phyloP scores from a whole-genome alignment of 2,113 vertebrate species.

The Diphyllodes magnificus region DNA sequence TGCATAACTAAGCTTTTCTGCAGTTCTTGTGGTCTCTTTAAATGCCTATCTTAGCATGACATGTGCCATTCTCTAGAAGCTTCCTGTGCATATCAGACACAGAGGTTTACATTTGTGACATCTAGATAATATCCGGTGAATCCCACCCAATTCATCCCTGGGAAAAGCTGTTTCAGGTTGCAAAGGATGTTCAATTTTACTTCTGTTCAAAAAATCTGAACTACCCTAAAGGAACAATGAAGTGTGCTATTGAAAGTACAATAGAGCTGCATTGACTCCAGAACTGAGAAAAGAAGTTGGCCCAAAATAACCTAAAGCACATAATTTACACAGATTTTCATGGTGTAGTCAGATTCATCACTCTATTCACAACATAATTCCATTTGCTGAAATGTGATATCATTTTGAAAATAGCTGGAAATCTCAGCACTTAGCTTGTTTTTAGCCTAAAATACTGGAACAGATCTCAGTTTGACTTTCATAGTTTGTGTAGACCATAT shows the following conservation, averaged over 20 bases:
- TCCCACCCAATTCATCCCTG: neutral
- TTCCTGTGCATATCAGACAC: neutral
- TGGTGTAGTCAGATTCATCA: neutral
- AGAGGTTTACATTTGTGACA: neutral
- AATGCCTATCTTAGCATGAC: neutral
- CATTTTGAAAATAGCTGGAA: neutral
- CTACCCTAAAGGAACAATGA: neutral
- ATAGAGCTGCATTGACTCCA: neutral
- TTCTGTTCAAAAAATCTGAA: neutral
- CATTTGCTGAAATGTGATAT: neutral
- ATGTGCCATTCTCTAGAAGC: neutral
- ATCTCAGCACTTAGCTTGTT: neutral
- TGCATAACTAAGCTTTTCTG: neutral
- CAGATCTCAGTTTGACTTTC: constrained; percentile 2
- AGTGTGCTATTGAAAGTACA: neutral
- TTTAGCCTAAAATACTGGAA: neutral
- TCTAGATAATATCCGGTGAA: neutral
- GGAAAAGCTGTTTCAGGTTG: neutral
- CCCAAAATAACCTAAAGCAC: neutral
- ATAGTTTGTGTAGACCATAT: neutral
- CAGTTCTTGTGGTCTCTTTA: neutral
- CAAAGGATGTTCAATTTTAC: neutral
- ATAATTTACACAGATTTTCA: neutral
- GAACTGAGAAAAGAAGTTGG: neutral
- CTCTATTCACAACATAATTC: neutral